Percentiles rank a stretch among this genome's conserved stretches.
These are phyloP conservation scores for Columba guinea DNA, from an alignment of 2,797 vertebrate species.

Conservation along the genomic window DNA sequence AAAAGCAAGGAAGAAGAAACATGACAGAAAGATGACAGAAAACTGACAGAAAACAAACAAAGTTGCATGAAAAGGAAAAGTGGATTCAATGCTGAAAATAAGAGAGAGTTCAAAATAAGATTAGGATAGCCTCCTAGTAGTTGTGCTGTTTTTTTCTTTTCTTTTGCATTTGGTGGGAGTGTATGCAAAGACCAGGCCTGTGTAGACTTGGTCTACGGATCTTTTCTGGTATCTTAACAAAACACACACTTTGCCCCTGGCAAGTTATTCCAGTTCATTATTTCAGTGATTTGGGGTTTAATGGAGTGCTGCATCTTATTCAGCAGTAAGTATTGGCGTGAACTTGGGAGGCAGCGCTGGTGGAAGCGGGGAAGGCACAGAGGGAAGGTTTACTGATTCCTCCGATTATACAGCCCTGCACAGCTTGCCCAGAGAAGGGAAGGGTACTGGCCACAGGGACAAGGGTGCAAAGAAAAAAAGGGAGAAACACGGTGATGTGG, in stretches of 20 bases:
- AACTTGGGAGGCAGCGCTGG: background rate
- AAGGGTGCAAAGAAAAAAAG: background rate
- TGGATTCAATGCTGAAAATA: background rate
- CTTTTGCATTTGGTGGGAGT: background rate
- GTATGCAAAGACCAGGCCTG: background rate
- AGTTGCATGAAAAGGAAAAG: background rate
- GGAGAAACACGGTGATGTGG: conserved; percentile 28
- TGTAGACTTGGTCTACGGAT: background rate
- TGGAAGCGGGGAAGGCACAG: background rate
- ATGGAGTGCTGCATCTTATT: conserved; percentile 10
- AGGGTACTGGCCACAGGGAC: background rate
- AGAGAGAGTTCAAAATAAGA: background rate
- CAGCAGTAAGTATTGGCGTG: background rate
- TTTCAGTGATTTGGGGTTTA: conserved; percentile 37
- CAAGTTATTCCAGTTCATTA: conserved; percentile 37
- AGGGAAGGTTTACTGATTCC: background rate
- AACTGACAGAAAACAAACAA: background rate
- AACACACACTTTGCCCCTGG: conserved; percentile 8
- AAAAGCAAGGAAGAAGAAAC: background rate
- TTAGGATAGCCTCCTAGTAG: background rate
- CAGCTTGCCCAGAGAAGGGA: background rate
- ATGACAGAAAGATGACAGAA: background rate
- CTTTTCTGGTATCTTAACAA: conserved; percentile 40
- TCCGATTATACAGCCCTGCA: background rate
- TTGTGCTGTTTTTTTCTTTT: background rate